Percentiles rank a stretch among this genome's conserved stretches.
Evolutionary conservation across 2,113 vertebrate species (phyloP).

Genomic region (Brachypodius melanocephalos): DNA sequence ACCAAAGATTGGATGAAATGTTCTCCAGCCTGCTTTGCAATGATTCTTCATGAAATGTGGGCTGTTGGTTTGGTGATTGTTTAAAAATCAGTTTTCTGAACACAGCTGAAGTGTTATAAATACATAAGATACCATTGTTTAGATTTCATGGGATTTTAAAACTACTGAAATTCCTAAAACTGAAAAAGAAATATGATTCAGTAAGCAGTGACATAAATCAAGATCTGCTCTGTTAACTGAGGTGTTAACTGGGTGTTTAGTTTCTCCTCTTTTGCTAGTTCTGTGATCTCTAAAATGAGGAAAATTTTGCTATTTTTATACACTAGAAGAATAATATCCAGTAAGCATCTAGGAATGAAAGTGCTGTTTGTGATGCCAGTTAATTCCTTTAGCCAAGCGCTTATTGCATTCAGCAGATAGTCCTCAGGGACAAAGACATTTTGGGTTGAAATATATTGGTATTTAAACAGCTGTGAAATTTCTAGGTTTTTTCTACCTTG

Average conservation of each 20-base stretch:
- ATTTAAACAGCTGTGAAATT: neutral
- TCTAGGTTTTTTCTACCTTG: neutral
- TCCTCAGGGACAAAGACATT: neutral
- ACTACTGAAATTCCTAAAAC: neutral
- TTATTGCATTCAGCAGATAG: neutral
- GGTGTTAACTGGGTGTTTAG: neutral
- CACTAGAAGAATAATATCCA: neutral
- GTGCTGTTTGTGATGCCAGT: neutral
- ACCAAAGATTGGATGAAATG: neutral
- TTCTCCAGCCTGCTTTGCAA: neutral
- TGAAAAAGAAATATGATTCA: neutral
- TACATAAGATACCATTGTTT: neutral
- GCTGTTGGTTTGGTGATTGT: neutral
- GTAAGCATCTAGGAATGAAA: neutral
- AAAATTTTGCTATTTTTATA: neutral
- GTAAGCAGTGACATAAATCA: neutral
- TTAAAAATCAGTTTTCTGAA: neutral
- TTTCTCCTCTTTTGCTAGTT: neutral
- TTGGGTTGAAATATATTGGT: neutral
- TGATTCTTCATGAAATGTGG: neutral
- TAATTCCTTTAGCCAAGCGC: neutral
- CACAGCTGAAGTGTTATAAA: neutral
- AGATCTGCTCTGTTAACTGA: neutral
- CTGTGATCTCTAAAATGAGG: neutral
- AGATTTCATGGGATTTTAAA: neutral